These are phyloP conservation scores for Macrophya alboannulata DNA, from an alignment of 2,888 invertebrate genomes.

Conservation along the genomic window DNA sequence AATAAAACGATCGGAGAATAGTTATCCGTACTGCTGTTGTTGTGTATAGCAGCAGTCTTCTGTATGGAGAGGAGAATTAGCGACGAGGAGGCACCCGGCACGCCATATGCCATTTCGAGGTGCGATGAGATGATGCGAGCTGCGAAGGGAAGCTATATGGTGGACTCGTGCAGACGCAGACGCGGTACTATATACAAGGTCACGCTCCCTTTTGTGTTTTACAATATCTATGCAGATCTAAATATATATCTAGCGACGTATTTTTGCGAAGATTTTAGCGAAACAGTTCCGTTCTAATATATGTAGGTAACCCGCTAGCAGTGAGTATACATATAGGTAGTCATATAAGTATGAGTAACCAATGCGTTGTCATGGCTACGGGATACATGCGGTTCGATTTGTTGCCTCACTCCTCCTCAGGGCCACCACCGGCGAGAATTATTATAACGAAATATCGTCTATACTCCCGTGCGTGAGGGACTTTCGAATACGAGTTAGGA, in stretches of 20 bases:
- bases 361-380: conserved; percentile 5
- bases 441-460: background rate
- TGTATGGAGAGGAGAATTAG: background rate
- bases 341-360: too few relatives aligned
- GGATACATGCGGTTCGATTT: background rate
- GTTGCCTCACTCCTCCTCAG: background rate
- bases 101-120: background rate
- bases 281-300: too few relatives aligned
- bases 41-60: background rate
- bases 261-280: too few relatives aligned
- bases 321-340: too few relatives aligned
- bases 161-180: too few relatives aligned
- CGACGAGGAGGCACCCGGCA: background rate
- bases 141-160: too few relatives aligned
- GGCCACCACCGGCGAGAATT: background rate
- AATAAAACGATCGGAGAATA: background rate
- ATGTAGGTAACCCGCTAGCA: too few relatives aligned
- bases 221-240: too few relatives aligned
- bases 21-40: background rate
- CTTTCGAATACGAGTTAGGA: conserved; percentile 11
- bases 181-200: too few relatives aligned
- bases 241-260: too few relatives aligned
- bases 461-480: background rate
- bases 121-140: too few relatives aligned
- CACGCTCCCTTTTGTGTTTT: too few relatives aligned